Evolutionary conservation across 1,140 invertebrate genomes (phyloP).

Genomic region (Brachionus rotundiformis): DNA sequence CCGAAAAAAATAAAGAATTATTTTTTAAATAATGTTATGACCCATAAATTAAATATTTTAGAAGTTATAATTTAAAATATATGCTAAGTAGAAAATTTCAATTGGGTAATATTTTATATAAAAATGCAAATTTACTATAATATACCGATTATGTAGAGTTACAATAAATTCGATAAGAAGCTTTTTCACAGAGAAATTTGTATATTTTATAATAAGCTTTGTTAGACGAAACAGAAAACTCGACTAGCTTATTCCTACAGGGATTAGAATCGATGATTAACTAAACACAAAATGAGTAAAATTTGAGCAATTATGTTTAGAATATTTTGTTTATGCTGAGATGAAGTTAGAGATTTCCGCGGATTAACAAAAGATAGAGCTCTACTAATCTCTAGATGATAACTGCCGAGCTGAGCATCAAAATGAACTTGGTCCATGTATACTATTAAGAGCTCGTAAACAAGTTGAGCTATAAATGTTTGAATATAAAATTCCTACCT

Average conservation of each 20-base stretch:
- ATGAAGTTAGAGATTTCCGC: background rate
- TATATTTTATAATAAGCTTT: conserved; percentile 8
- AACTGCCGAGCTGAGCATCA: background rate
- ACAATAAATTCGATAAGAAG: background rate
- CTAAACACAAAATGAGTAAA: too few relatives aligned
- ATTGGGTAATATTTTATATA: background rate
- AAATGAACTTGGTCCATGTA: background rate
- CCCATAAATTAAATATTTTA: conserved; percentile 28
- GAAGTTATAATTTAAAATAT: conserved; percentile 20
- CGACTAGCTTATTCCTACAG: background rate
- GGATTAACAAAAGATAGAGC: background rate
- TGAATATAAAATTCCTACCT: background rate
- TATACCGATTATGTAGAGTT: background rate
- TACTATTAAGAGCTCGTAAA: background rate
- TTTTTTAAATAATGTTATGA: conserved; percentile 45
- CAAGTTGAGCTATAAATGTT: background rate
- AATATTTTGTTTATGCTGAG: background rate
- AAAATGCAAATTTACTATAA: background rate
- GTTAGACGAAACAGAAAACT: background rate
- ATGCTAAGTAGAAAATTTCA: background rate
- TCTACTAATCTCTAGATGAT: background rate
- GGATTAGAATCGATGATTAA: background rate
- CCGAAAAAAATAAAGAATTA: background rate
- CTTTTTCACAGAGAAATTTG: background rate
- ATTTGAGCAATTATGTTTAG: background rate